Evolutionary conservation across 2,888 invertebrate species (phyloP), one percentile per base, ranked within the genome.

Genomic region (Drosophila antonietae): DNA sequence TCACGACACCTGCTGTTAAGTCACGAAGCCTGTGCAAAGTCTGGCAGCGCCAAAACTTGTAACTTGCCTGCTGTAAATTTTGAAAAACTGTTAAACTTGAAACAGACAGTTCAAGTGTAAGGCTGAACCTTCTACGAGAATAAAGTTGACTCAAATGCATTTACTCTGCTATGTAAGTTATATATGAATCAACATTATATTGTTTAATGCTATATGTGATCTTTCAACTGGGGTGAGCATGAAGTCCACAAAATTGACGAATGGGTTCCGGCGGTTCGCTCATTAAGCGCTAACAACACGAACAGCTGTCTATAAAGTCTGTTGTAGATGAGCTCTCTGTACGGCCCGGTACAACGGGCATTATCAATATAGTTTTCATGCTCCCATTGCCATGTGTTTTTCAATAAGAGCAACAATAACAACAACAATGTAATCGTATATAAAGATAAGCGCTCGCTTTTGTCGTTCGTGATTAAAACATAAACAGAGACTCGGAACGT

Each of bases 351-450:
- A 56, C 52, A 56, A 53, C 43, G 51, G 33, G 39, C 39, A 44
- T 64, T 78, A 69, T 80, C 79, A 78, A 64, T 71, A 57, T 6
- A 49, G 68, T 68, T 69, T 80, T 69, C 64, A 67, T 68, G 71
- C 71, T 65, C 66, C 56, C 66, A 51, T 78, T 78, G 70, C 59
- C 70, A 71, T 75, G 68, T 81, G 79, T 63, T 81, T 80, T 81
- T 71, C 51, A 78, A 71, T 53, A 77, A 63, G 60, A 68, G 58
- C 55, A 59, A 47, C 15, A 44, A 14, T 10, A 56, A 41, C 46
- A 51, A 47, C 57, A 61, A 28, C 47, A 33, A 20, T 23, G 15
- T 46, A 46, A 46, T 61, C 55, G 52, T 61, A 20, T 66, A 60
- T 51, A 46, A 28, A 79, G 80, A 78, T 78, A 75, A 78, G 75